Evolutionary conservation across 2,113 vertebrate genomes (phyloP), one percentile per base, ranked within the genome.

Genomic region (Periophthalmodon schlosseri): DNA sequence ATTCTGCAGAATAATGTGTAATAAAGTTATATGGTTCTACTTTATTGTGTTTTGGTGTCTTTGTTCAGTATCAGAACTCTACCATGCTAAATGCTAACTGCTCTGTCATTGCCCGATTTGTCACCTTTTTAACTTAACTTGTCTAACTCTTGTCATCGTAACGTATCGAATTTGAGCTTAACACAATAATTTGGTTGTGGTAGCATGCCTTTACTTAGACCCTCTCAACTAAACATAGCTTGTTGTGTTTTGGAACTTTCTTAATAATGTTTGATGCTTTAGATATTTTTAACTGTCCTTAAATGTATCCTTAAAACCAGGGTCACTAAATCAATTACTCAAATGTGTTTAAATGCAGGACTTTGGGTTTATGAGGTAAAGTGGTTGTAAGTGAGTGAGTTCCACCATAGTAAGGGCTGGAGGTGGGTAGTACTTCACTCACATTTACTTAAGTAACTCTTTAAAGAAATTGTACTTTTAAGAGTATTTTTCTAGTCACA

Each of bases 1-100:
- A 83, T 85, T 56, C 52, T 91, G 76, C 85, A 86, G n/a, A 58
- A 69, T 74, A 13, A 36, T 36, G 34, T 36, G 36, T 39, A 39
- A 39, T 39, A 39, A 39, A 39, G 36, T 39, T 39, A 9, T 39
- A 39, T 39, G 36, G 36, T 39, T 39, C 36, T 39, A 39, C 36
- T 39, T 39, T 39, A 7, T 39, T 39, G 36, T 39, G 36, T 39
- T 39, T 39, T 39, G 36, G 36, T 7, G 36, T 39, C 36, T 39
- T 39, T 39, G 36, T 39, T 39, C 1, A 28, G 28, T 28, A 28
- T 2, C 28, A 28, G 28, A 28, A 2, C 28, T 28, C 28, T 28
- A n/a, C n/a, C 28, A 28, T 28, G 28, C 28, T 28, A 28, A 28
- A 28, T 28, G 28, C 28, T 28, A 28, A 28, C 28, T 28, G 28